These are phyloP conservation scores for Akabosia matsudoensis DNA, from an alignment of 1,140 invertebrate species.

Conservation along the genomic window DNA sequence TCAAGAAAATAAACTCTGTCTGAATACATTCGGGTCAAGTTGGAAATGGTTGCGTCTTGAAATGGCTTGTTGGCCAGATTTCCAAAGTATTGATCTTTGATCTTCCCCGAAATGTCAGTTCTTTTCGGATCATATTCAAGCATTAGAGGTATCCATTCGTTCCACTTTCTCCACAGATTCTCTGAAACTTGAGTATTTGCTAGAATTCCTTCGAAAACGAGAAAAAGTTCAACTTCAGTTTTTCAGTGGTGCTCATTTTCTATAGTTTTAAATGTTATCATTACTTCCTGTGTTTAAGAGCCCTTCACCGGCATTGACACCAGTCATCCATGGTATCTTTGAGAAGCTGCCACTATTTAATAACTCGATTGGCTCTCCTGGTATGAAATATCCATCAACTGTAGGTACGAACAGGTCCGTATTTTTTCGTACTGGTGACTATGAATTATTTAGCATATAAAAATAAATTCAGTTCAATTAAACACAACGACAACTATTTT, in stretches of 20 bases:
- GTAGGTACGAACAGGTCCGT: conserved; percentile 45
- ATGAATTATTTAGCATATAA: not conserved
- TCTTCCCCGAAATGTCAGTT: conserved; percentile 31
- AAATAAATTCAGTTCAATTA: not conserved
- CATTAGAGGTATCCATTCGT: conserved; percentile 36
- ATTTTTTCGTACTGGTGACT: conserved; percentile 27
- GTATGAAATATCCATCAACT: conserved; percentile 52
- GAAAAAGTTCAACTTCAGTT: conserved; percentile 3
- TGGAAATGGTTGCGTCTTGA: not conserved
- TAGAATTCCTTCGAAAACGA: conserved; percentile 30
- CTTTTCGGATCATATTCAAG: conserved; percentile 32
- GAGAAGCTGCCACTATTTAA: conserved; percentile 52
- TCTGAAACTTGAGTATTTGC: conserved; percentile 26
- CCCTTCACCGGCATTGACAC: conserved; percentile 60
- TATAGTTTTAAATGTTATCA: no score
- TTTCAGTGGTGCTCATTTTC: not conserved
- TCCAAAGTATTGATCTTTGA: conserved; percentile 35
- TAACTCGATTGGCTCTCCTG: conserved; percentile 48
- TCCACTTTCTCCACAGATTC: conserved; percentile 29
- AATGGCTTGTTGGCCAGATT: not conserved
- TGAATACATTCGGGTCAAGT: not conserved
- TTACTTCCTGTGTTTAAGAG: conserved; percentile 52
- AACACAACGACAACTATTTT: not conserved
- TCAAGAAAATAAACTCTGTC: conserved; percentile 1
- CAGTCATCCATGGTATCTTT: conserved; percentile 60